Percentiles rank a stretch among this genome's conserved stretches.
Conservation (phyloP, 1,140 invertebrate genomes). For the Sipha flava region DNA sequence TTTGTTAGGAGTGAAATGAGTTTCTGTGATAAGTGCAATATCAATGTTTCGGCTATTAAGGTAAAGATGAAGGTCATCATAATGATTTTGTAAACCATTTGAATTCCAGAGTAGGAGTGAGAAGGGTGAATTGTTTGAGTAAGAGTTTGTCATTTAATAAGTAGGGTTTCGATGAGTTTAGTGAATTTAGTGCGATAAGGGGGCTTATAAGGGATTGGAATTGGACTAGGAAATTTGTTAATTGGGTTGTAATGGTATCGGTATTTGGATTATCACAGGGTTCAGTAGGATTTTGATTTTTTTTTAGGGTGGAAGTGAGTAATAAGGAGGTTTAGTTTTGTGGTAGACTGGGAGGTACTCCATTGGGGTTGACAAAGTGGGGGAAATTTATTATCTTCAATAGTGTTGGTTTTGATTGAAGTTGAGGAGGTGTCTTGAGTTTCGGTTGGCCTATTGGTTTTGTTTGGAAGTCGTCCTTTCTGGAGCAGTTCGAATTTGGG, state of each 20-base stretch:
- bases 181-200: neutral
- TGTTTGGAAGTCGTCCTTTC: neutral
- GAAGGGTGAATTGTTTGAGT: neutral
- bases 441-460: neutral
- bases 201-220: neutral
- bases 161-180: slow-evolving; percentile 7
- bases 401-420: too few species aligned
- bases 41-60: slow-evolving; percentile 35
- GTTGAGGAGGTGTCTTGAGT: neutral
- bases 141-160: neutral
- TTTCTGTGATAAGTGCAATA: too few species aligned
- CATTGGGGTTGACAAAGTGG: too few species aligned
- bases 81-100: slow-evolving; percentile 34
- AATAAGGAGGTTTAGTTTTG: neutral
- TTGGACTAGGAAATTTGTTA: neutral
- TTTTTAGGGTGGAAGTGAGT: neutral
- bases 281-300: neutral
- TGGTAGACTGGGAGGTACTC: neutral
- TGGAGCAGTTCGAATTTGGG: too few species aligned
- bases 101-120: slow-evolving; percentile 33
- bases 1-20: too few species aligned
- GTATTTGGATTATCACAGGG: neutral
- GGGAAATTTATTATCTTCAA: too few species aligned
- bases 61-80: slow-evolving; percentile 34
- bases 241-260: neutral